Base-by-base conservation (phyloP, 2,888 invertebrate genomes). In the Epinotia brunnichana region DNA sequence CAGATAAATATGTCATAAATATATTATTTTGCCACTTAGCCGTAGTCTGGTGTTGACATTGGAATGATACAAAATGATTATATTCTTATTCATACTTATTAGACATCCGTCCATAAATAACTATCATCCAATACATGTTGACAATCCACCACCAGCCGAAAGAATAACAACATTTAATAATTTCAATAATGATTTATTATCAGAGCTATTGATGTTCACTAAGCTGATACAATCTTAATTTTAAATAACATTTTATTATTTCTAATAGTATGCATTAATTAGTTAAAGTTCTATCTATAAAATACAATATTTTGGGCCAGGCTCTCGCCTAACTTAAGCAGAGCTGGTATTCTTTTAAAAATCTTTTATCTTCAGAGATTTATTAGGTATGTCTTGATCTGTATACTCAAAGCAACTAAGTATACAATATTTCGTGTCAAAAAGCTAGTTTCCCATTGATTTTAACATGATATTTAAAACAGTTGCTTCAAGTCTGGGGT, bases 161-260 rank as follows among this genome's bases (percentile, higher is more conserved):
- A 89, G 82, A 89, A 90, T 88, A 72, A 91, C 90, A 88, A 89
- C 90, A 90, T 89, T 90, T 86, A 90, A 89, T 92, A 92, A 91
- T 92, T 92, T 93, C 84, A 90, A 92, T 93, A 92, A 92, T 92
- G 92, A 90, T 91, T 92, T 83, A 90, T 90, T 88, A 83, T 86
- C 90, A 88, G 91, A 93, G 93, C 93, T 93, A 93, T 93, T 93
- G 93, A 92, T 93, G 91, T 92, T 93, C 85, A 90, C 93, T 93
- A 93, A 93, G 93, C 93, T 90, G 92, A 92, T 92, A 93, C 93
- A 92, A 88, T 92, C 91, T 92, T 92, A 91, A 85, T 85, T 88
- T 85, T 89, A 89, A 67, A 90, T 91, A 92, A 92, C 93, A 92
- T 92, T 92, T 83, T 91, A 84, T 85, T 85, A 91, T 90, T 90